Evolutionary conservation across 1,140 invertebrate genomes (phyloP), one percentile per base, ranked within the genome.

Genomic region (Camponotus vicinus): DNA sequence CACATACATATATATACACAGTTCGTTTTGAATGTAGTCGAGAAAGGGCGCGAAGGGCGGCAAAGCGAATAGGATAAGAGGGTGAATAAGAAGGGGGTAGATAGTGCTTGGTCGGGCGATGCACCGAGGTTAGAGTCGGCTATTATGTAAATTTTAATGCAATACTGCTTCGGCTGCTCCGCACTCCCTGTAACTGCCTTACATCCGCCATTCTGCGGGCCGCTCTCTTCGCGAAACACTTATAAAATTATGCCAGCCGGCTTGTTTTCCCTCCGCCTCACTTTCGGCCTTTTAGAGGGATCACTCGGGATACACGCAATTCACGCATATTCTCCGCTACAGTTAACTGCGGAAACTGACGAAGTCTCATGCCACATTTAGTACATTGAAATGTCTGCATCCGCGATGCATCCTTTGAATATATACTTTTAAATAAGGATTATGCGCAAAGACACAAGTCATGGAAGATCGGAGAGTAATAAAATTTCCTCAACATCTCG

Each of bases 111-210:
- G 76, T 73, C 83, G 76, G 49, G 76, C 75, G 75, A 89, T 82
- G 87, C 88, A 86, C 67, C 88, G 52, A 59, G 75, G 42, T 86
- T 86, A 76, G 83, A 89, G 90, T 82, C 88, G 86, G 91, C 89
- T 89, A 92, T 93, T 93, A 93, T 93, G 92, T 92, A 93, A 93
- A 93, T 93, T 93, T 93, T 92, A 93, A 93, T 91, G 91, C 89
- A 92, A 93, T 93, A 91, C 90, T 78, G 85, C 89, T 84, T 89
- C 89, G 90, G 91, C 85, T 92, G 86, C 90, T 84, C 89, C 79
- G 85, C 86, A 84, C 87, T 86, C 87, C 87, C 89, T 75, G 86
- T 91, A 92, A 92, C 92, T 89, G 84, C 86, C 91, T 92, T 90
- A 91, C 91, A 92, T 92, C 87, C 90, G 86, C 88, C 82, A 85